Conservation (phyloP, 2,888 invertebrate genomes). For the Neria commutata region DNA sequence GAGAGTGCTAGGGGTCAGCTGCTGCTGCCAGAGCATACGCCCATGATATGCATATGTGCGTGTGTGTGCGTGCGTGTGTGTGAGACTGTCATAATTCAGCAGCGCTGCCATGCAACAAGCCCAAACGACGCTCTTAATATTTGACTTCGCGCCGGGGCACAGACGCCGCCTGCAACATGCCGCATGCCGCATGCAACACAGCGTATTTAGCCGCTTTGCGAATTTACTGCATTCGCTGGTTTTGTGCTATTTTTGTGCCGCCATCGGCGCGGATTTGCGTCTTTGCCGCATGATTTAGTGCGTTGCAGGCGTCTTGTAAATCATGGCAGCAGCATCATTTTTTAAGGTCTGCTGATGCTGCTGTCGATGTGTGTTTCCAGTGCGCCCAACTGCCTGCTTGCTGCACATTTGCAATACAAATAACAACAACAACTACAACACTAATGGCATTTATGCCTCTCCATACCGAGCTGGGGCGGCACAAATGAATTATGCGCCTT, state of each 20-base stretch:
- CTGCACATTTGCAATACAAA: slow-evolving; percentile 15
- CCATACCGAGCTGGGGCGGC: no score
- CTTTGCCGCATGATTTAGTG: slow-evolving; percentile 55
- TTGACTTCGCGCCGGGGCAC: not conserved
- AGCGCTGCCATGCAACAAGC: not conserved
- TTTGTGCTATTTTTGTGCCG: not conserved
- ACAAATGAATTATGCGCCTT: slow-evolving; percentile 35
- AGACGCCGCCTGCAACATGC: not conserved
- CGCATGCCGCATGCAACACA: no score
- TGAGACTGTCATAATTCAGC: slow-evolving; percentile 24
- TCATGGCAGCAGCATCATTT: slow-evolving; percentile 36
- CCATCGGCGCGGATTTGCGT: slow-evolving; percentile 37
- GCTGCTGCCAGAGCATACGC: no score
- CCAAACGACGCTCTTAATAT: not conserved
- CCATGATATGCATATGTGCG: no score
- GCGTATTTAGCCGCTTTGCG: not conserved
- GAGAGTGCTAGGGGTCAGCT: no score
- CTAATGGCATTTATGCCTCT: not conserved
- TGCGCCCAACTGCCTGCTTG: no score
- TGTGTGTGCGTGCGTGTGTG: slow-evolving; percentile 8
- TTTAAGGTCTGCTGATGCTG: not conserved
- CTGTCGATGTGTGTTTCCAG: not conserved
- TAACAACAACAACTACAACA: slow-evolving; percentile 17
- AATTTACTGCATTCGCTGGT: not conserved
- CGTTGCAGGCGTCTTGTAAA: slow-evolving; percentile 49